These are phyloP conservation scores for Pterois miles DNA, from an alignment of 2,797 vertebrate species.

Conservation along the genomic window DNA sequence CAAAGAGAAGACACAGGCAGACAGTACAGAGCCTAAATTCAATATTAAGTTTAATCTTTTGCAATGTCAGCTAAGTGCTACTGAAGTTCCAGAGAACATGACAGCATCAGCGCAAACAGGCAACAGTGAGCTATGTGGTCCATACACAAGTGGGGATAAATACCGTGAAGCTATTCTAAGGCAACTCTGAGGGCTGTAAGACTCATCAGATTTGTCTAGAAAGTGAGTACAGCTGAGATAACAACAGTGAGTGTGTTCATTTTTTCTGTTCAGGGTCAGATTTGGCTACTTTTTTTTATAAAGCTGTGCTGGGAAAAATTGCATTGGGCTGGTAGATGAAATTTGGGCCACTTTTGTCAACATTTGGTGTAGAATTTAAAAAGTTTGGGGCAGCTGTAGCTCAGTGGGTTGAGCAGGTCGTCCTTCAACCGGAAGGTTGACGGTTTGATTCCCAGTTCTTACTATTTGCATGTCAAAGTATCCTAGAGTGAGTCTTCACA, in stretches of 20 bases:
- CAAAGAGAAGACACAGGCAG: neutral
- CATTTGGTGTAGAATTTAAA: accelerated
- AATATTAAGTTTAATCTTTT: neutral
- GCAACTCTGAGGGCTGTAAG: neutral
- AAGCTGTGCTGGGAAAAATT: no score
- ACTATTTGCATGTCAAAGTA: no score
- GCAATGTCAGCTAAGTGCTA: neutral
- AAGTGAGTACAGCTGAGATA: neutral
- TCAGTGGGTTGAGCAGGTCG: no score
- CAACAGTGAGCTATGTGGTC: neutral
- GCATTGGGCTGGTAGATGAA: no score
- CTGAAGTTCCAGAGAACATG: neutral
- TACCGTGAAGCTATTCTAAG: neutral
- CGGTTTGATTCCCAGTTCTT: no score
- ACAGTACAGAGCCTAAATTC: neutral
- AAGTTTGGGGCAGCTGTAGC: no score
- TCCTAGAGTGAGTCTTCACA: no score
- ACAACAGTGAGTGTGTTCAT: neutral
- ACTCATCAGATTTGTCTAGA: neutral
- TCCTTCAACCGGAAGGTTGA: no score
- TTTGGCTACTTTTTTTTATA: no score
- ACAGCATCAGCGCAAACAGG: neutral
- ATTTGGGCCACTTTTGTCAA: no score
- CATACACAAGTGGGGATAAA: neutral
- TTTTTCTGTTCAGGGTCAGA: neutral